Percentiles rank a stretch among this genome's conserved stretches.
Evolutionary conservation across 2,888 invertebrate species (phyloP).

Genomic region (Platerodrilus igneus): DNA sequence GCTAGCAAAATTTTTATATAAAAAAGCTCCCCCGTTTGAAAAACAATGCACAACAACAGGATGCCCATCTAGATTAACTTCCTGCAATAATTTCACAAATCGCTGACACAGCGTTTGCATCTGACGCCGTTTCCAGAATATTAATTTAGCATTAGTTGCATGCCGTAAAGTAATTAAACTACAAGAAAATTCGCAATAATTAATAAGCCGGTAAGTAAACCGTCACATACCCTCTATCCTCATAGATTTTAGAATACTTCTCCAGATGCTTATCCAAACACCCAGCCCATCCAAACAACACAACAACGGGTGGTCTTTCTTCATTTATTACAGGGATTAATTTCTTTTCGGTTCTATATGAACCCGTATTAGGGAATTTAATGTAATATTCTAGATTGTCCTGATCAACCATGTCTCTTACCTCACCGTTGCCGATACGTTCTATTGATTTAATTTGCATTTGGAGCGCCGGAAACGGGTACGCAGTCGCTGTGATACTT

Average conservation of each 20-base stretch:
- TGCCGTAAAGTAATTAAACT: slow-evolving; percentile 69
- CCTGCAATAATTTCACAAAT: slow-evolving; percentile 60
- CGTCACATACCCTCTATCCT: slow-evolving; percentile 66
- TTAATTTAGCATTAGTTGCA: slow-evolving; percentile 62
- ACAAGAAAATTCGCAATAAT: slow-evolving; percentile 12
- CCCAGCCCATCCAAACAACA: slow-evolving; percentile 76
- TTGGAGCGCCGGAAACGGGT: too few relatives aligned
- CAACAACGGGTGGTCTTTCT: slow-evolving; percentile 62
- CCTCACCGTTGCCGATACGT: too few relatives aligned
- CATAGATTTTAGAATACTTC: slow-evolving; percentile 75
- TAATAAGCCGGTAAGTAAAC: slow-evolving; percentile 5
- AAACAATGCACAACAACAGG: slow-evolving; percentile 71
- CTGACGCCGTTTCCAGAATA: slow-evolving; percentile 60
- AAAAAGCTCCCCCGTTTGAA: slow-evolving; percentile 70
- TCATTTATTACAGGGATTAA: slow-evolving; percentile 58
- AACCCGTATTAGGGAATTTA: slow-evolving; percentile 55
- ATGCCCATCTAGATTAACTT: slow-evolving; percentile 64
- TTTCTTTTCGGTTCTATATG: slow-evolving; percentile 45
- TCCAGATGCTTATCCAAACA: slow-evolving; percentile 71
- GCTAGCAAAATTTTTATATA: slow-evolving; percentile 64
- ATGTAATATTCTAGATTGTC: slow-evolving; percentile 60
- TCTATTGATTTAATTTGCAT: too few relatives aligned
- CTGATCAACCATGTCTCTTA: slow-evolving; percentile 42
- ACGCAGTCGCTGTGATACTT: too few relatives aligned
- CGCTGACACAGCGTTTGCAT: slow-evolving; percentile 60